Percentiles rank a stretch among this genome's conserved stretches.
These are phyloP conservation scores for Nymphalis io DNA, from an alignment of 1,140 invertebrate genomes.

Conservation along the genomic window DNA sequence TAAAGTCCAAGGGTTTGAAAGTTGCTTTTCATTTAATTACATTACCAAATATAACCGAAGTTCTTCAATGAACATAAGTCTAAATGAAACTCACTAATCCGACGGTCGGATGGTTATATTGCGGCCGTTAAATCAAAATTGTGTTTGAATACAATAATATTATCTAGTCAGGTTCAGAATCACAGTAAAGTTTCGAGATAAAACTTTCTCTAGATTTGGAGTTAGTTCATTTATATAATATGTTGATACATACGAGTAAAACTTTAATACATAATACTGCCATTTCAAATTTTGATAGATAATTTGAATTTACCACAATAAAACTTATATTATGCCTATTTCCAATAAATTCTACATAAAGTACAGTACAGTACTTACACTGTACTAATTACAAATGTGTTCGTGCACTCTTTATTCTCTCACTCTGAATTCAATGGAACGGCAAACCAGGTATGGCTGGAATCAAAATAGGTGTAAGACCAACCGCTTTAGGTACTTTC, in stretches of 20 bases:
- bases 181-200: neutral
- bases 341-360: no score
- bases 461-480: no score
- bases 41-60: constrained; percentile 16
- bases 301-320: no score
- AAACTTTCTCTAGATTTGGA: neutral
- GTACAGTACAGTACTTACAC: no score
- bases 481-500: no score
- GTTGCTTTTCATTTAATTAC: constrained; percentile 5
- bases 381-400: no score
- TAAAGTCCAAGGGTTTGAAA: neutral
- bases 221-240: neutral
- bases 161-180: neutral
- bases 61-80: constrained; percentile 10
- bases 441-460: no score
- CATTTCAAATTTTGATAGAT: no score
- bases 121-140: constrained; percentile 20
- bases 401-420: no score
- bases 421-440: no score
- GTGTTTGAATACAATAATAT: neutral
- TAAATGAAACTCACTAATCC: constrained; percentile 12
- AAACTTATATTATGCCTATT: no score
- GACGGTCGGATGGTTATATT: constrained; percentile 5
- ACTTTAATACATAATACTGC: no score
- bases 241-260: neutral